Evolutionary conservation across 2,797 vertebrate species (phyloP).

Genomic region (Pteronotus mesoamericanus): DNA sequence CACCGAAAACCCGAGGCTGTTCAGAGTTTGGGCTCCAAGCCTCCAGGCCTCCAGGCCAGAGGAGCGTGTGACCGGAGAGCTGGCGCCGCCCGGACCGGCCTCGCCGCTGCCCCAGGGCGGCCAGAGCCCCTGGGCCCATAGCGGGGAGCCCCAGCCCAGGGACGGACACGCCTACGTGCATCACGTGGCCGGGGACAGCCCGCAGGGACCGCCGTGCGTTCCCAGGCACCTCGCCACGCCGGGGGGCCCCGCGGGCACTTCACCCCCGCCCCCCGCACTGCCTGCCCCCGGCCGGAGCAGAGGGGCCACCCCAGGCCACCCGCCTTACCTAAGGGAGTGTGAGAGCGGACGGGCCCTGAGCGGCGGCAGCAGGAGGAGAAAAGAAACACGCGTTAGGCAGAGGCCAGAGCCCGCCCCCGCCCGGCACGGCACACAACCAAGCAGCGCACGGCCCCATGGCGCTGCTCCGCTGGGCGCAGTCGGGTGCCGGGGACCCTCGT

Average conservation of each 20-base stretch:
- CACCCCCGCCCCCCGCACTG: not conserved
- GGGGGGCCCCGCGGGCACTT: not conserved
- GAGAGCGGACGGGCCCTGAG: conserved; percentile 96
- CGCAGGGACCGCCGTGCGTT: not conserved
- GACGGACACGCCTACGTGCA: not conserved
- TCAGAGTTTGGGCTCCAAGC: not conserved
- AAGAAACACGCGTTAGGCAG: conserved; percentile 62
- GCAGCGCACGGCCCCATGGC: not conserved
- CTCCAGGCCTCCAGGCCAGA: not conserved
- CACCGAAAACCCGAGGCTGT: not conserved
- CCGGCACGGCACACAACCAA: too few relatives aligned
- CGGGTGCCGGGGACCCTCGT: fast-evolving
- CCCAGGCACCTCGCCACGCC: not conserved
- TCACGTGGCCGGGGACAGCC: fast-evolving
- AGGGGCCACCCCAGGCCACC: not conserved
- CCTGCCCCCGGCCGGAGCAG: not conserved
- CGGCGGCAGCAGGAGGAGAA: conserved; percentile 82
- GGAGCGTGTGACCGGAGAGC: not conserved
- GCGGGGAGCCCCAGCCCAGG: not conserved
- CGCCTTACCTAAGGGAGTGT: conserved; percentile 97
- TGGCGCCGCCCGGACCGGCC: too few relatives aligned
- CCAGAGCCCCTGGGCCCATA: not conserved
- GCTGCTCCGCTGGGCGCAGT: not conserved
- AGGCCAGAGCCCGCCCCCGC: not conserved
- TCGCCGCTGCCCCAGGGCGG: not conserved